phyloP scores from a whole-genome alignment of 2,797 vertebrate species.

The Lerista edwardsae region DNA sequence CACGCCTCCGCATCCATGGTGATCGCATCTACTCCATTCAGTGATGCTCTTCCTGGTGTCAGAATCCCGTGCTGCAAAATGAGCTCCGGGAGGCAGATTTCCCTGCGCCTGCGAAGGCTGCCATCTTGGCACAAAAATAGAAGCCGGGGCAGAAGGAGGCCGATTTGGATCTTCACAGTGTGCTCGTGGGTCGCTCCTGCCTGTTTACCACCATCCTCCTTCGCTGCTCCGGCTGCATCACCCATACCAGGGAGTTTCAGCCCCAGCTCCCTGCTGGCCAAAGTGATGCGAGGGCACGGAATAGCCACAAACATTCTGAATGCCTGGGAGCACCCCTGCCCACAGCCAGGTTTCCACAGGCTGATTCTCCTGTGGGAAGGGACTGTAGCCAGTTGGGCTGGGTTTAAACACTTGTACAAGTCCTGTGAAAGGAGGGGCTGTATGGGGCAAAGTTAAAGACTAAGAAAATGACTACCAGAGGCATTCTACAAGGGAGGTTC shows the following conservation, averaged over 20 bases:
- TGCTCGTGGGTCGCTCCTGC: neutral
- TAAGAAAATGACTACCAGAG: neutral
- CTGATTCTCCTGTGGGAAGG: neutral
- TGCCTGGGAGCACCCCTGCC: neutral
- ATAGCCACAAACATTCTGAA: too few species aligned
- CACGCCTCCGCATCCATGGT: neutral
- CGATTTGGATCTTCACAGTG: neutral
- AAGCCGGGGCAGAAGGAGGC: neutral
- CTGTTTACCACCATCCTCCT: too few species aligned
- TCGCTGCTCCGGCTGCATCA: neutral
- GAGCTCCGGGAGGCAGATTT: conserved; percentile 50
- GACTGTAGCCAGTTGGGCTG: neutral
- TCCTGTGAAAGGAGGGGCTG: neutral
- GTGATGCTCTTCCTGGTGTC: conserved; percentile 47
- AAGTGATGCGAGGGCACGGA: neutral
- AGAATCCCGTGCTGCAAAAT: conserved; percentile 83
- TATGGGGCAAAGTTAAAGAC: neutral
- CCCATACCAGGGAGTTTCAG: neutral
- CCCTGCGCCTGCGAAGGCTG: neutral
- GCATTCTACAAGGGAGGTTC: neutral
- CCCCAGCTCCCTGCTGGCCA: neutral
- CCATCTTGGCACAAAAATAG: neutral
- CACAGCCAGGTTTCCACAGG: neutral
- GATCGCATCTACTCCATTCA: neutral
- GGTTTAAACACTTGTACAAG: neutral